These are phyloP conservation scores for Apodemia zela DNA, from an alignment of 2,888 invertebrate genomes.

Conservation along the genomic window DNA sequence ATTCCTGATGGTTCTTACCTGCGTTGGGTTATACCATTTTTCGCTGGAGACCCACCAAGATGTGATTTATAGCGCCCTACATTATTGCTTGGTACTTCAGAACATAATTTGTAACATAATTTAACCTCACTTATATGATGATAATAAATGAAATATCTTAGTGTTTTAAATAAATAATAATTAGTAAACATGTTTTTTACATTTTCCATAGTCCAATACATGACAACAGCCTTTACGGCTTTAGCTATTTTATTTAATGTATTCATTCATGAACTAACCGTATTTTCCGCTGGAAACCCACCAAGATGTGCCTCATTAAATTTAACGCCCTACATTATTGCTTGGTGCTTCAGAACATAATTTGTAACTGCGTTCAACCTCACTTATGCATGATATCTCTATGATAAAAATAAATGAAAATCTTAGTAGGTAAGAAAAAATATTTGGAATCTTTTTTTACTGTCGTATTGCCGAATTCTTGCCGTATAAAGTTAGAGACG, in stretches of 20 bases:
- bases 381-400: background rate
- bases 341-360: background rate
- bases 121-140: background rate
- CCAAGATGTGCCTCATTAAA: background rate
- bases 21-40: too few relatives aligned
- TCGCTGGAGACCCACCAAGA: background rate
- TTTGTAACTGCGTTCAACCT: background rate
- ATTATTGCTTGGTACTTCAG: too few relatives aligned
- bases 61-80: background rate
- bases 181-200: too few relatives aligned
- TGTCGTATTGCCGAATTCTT: too few relatives aligned
- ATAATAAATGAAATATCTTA: background rate
- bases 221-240: background rate
- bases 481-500: too few relatives aligned
- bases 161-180: too few relatives aligned
- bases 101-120: background rate
- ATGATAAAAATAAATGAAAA: background rate
- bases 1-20: too few relatives aligned
- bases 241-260: background rate
- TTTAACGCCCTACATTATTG: too few relatives aligned
- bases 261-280: background rate
- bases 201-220: too few relatives aligned
- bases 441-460: too few relatives aligned
- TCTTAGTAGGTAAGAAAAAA: too few relatives aligned
- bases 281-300: background rate